Evolutionary conservation across 2,113 vertebrate species (phyloP).

Genomic region (Anguilla japonica): DNA sequence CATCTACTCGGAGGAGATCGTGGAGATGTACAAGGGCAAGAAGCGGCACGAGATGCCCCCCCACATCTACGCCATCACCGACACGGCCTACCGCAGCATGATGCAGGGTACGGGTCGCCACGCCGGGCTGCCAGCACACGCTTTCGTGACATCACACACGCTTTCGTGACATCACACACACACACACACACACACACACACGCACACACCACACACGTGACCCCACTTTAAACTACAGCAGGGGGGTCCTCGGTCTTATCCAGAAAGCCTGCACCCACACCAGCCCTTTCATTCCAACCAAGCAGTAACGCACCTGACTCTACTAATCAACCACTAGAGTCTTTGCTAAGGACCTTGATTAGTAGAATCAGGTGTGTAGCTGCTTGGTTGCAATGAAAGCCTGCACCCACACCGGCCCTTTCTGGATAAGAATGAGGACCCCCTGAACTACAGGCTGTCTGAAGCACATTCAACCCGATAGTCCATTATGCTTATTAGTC

Average conservation of each 20-base stretch:
- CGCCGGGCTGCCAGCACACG: not conserved
- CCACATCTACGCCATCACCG: conserved; percentile 98
- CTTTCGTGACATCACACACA: no score
- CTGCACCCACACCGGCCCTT: no score
- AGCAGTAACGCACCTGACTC: no score
- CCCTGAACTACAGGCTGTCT: no score
- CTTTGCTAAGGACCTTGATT: no score
- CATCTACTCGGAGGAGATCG: conserved; percentile 98
- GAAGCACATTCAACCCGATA: no score
- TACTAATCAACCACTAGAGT: no score
- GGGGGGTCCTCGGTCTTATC: not conserved
- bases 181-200: not conserved
- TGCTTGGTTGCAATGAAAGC: no score
- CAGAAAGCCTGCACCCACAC: not conserved
- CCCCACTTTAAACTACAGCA: not conserved
- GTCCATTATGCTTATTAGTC: no score
- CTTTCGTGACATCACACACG: not conserved
- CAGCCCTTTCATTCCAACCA: not conserved
- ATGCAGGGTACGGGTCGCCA: conserved; percentile 87
- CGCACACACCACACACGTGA: no score
- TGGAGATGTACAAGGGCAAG: conserved; percentile 99
- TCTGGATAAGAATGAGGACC: no score
- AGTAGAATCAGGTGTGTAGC: no score
- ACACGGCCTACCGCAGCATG: conserved; percentile 97
- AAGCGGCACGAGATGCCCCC: conserved; percentile 98